Evolutionary conservation across 2,797 vertebrate species (phyloP), one percentile per base, ranked within the genome.

Genomic region (Eidolon dupreanum): DNA sequence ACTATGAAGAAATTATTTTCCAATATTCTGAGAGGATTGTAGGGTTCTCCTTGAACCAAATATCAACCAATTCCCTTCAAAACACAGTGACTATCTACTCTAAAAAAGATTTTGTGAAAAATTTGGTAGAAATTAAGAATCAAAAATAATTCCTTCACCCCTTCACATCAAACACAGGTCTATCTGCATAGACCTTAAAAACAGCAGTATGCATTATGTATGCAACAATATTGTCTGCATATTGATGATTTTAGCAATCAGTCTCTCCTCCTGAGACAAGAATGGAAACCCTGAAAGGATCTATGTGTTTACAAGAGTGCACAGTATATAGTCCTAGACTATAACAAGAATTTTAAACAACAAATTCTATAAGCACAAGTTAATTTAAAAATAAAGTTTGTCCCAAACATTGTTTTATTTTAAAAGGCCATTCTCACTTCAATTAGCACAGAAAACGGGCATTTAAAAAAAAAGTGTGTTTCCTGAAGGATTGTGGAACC

Each of bases 1-100:
- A 55, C 12, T 59, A 33, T 61, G 33, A 94, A 90, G 71, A 96
- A 96, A 85, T 51, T 78, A 55, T 87, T 96, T 91, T 53, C 74
- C 53, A 87, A 96, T 73, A 55, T 77, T 82, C 46, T 82, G 66
- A 92, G 55, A 73, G 33, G 28, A 84, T 13, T 10, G 33, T 26
- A 86, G n/a, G 2, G 41, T 61, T 36, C 38, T n/a, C 95, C 28
- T 88, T 92, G 81, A 75, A 66, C 22, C 24, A 83, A 63, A 33
- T 85, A 59, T 86, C 77, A 92, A 8, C 5, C 10, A 33, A 85
- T 6, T 5, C 22, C 41, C 46, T 93, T 93, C 84, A 28, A 86
- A 83, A 89, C 19, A 6, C 59, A 95, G 1, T 28, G 36, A 20
- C 49, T 85, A 77, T 22, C 68, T 28, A 49, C 46, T 83, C 71